These are phyloP conservation scores for Phalacrocorax carbo DNA, from an alignment of 2,113 vertebrate species.

Conservation along the genomic window DNA sequence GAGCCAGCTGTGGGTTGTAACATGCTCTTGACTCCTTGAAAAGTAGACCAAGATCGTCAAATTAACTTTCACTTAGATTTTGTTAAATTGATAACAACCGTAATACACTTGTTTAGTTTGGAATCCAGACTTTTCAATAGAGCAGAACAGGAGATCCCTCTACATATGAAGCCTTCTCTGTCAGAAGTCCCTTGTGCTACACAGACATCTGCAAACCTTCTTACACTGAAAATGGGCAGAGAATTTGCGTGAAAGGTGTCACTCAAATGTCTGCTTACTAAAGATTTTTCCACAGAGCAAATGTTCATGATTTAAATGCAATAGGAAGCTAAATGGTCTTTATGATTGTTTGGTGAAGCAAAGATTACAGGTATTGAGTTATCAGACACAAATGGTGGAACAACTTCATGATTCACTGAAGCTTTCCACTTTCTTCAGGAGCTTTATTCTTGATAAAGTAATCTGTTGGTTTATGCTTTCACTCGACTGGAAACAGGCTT, in stretches of 20 bases:
- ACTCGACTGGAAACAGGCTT: neutral
- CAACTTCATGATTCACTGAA: neutral
- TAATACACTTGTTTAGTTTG: neutral
- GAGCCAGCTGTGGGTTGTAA: rapidly evolving
- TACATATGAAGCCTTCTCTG: neutral
- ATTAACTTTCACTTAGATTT: neutral
- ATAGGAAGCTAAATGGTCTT: neutral
- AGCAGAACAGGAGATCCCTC: neutral
- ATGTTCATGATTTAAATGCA: neutral
- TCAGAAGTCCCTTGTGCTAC: neutral
- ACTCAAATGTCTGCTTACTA: neutral
- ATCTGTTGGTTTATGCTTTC: neutral
- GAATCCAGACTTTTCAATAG: neutral
- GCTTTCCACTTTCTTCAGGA: neutral
- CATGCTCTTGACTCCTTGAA: neutral
- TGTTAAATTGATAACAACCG: neutral
- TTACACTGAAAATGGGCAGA: neutral
- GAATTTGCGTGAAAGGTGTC: neutral
- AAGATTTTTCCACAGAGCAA: neutral
- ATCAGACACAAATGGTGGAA: neutral
- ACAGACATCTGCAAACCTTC: neutral
- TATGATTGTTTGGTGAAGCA: neutral
- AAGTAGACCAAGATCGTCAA: rapidly evolving
- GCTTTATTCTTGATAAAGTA: neutral
- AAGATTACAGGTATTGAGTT: neutral